Evolutionary conservation across 2,113 vertebrate species (phyloP).

Genomic region (Pelvicachromis taeniatus): DNA sequence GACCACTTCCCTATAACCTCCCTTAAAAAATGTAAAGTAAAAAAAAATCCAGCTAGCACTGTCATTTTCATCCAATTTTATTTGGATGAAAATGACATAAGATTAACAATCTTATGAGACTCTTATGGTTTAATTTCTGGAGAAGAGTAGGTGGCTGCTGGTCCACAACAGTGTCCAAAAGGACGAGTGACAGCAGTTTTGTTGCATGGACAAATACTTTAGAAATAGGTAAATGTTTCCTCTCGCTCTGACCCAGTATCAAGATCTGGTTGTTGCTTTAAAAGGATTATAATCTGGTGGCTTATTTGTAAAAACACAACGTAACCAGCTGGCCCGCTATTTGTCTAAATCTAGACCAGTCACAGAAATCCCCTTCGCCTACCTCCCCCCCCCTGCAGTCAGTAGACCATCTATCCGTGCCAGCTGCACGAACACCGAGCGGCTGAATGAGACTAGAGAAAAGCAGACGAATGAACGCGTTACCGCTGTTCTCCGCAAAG

Average conservation of each 20-base stretch:
- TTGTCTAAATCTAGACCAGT: conserved; percentile 31
- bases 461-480: neutral
- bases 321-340: conserved; percentile 3
- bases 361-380: neutral
- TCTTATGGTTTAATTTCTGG: neutral
- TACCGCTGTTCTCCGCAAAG: neutral
- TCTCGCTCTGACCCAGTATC: neutral
- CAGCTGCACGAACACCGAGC: conserved; percentile 4
- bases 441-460: neutral
- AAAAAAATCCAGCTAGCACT: neutral
- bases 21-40: neutral
- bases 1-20: fast-evolving
- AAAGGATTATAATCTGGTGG: neutral
- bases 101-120: neutral
- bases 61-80: neutral
- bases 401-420: neutral
- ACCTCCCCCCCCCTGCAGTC: neutral
- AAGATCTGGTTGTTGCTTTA: neutral
- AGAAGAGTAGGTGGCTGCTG: neutral
- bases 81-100: neutral
- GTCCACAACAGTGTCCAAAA: neutral
- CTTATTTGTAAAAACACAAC: conserved; percentile 10
- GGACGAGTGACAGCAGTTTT: no score
- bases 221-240: neutral
- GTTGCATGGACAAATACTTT: neutral